phyloP scores from a whole-genome alignment of 2,888 invertebrate species.

The Apamea crenata region DNA sequence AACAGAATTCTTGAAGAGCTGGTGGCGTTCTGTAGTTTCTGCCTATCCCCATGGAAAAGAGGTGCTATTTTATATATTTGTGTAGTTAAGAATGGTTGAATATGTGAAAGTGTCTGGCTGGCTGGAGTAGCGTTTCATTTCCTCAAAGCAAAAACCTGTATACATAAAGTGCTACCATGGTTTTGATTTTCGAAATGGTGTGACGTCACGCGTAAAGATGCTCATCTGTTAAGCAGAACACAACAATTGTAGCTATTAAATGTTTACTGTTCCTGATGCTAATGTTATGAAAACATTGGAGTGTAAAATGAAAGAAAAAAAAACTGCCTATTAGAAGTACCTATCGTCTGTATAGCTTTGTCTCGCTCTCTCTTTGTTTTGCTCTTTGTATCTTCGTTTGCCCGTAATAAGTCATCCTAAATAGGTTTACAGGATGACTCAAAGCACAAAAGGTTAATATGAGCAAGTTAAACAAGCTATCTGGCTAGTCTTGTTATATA shows the following conservation, averaged over 20 bases:
- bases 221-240: slow-evolving; percentile 18
- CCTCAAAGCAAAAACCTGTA: slow-evolving; percentile 19
- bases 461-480: background rate
- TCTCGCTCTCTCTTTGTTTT: background rate
- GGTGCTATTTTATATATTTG: background rate
- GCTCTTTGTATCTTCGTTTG: background rate
- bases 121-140: background rate
- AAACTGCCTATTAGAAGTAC: background rate
- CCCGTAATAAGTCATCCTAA: background rate
- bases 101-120: slow-evolving; percentile 12
- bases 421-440: slow-evolving; percentile 1
- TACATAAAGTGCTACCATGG: background rate
- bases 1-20: background rate
- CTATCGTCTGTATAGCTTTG: background rate
- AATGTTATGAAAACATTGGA: slow-evolving; percentile 35
- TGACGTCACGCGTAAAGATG: slow-evolving; percentile 11
- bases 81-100: background rate
- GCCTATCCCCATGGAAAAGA: background rate
- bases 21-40: background rate
- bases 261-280: background rate
- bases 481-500: background rate
- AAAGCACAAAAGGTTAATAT: background rate
- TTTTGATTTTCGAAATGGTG: slow-evolving; percentile 3
- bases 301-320: background rate
- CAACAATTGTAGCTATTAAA: slow-evolving; percentile 8